Conservation (phyloP, 2,113 vertebrate species). For the Ancistrus triradiatus region DNA sequence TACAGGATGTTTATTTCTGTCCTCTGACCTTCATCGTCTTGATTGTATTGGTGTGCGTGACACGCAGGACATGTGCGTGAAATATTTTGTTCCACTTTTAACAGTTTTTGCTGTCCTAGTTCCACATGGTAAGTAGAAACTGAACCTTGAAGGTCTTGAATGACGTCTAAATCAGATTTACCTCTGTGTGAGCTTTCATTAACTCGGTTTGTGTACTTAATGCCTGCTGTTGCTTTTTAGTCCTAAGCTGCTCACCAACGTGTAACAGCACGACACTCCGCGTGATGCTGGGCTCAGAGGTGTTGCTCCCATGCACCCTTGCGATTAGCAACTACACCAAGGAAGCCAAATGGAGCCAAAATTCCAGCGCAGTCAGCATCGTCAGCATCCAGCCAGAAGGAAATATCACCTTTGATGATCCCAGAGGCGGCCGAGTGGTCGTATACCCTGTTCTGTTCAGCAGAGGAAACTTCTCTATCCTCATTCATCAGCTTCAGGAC, state of each 20-base stretch:
- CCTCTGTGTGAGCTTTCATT: no score
- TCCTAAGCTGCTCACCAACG: not conserved
- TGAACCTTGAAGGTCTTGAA: no score
- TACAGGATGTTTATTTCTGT: constrained; percentile 12
- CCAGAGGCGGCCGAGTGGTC: constrained; percentile 53
- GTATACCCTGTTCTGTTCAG: constrained; percentile 50
- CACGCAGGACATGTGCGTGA: constrained; percentile 7
- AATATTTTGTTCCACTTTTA: constrained; percentile 16
- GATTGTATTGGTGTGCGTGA: not conserved
- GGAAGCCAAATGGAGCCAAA: constrained; percentile 36
- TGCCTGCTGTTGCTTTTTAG: not conserved
- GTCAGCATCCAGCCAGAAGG: constrained; percentile 20
- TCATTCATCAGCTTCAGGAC: constrained; percentile 44
- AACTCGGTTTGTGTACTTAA: no score
- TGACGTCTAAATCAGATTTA: no score
- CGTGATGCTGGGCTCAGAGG: constrained; percentile 42
- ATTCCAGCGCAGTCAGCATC: not conserved
- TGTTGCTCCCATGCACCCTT: constrained; percentile 50
- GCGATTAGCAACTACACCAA: rapidly evolving
- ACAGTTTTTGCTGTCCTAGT: constrained; percentile 3
- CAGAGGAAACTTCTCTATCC: constrained; percentile 59
- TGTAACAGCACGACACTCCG: constrained; percentile 1
- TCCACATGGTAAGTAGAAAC: constrained; percentile 47
- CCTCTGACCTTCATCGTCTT: not conserved
- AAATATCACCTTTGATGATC: constrained; percentile 32